Conservation (phyloP, 2,113 vertebrate genomes). For the Pluvialis apricaria region DNA sequence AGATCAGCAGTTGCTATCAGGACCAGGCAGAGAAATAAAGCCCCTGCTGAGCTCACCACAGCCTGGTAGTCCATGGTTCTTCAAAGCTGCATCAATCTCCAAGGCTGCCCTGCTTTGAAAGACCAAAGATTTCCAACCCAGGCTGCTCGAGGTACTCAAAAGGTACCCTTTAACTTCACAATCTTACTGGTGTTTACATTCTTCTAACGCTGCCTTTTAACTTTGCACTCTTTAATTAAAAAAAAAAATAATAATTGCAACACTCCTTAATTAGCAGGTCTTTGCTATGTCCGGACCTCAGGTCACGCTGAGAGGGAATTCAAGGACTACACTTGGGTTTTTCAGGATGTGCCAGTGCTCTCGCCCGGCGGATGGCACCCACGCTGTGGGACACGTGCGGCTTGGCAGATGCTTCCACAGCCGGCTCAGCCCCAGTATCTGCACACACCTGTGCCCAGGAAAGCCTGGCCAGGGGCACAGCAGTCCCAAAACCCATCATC, state of each 20-base stretch:
- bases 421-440: rapidly evolving
- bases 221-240: background rate
- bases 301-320: background rate
- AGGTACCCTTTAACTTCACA: background rate
- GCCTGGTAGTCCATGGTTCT: background rate
- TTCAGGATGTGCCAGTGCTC: background rate
- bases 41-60: background rate
- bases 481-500: background rate
- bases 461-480: rapidly evolving
- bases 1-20: background rate
- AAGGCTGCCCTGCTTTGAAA: background rate
- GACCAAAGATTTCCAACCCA: background rate
- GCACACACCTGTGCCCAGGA: background rate
- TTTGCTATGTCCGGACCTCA: rapidly evolving
- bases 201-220: background rate
- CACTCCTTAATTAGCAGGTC: background rate
- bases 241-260: background rate
- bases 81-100: background rate
- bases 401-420: rapidly evolving
- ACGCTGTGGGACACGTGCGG: rapidly evolving
- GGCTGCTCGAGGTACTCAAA: background rate
- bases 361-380: rapidly evolving
- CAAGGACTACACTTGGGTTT: background rate
- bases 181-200: background rate
- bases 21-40: background rate